phyloP scores from a whole-genome alignment of 2,888 invertebrate genomes.

The Drosophila greeni region DNA sequence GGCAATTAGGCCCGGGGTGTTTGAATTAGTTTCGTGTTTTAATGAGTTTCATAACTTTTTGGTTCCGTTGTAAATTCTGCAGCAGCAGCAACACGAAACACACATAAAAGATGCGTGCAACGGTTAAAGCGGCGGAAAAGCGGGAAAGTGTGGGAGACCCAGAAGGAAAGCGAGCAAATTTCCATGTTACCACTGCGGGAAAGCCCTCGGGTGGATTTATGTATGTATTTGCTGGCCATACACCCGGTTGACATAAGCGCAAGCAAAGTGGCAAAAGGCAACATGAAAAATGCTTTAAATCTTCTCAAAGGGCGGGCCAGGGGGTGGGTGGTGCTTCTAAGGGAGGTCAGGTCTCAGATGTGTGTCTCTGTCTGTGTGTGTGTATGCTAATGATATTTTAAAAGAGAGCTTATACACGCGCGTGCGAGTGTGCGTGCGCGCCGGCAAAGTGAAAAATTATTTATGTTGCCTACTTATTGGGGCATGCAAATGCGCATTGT shows the following conservation, averaged over 20 bases:
- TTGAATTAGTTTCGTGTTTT: conserved; percentile 73
- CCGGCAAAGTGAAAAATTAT: conserved; percentile 43
- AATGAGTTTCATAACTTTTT: conserved; percentile 72
- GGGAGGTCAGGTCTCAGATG: conserved; percentile 57
- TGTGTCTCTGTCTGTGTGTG: conserved; percentile 52
- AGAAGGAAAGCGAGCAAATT: conserved; percentile 37
- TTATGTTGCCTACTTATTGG: conserved; percentile 48
- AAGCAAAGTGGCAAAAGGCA: conserved; percentile 52
- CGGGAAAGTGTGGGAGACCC: not conserved
- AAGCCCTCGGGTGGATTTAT: conserved; percentile 42
- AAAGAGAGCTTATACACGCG: conserved; percentile 53
- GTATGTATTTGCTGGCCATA: conserved; percentile 49
- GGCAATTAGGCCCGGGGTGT: conserved; percentile 72
- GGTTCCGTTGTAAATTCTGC: conserved; percentile 71
- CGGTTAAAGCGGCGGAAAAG: conserved; percentile 25
- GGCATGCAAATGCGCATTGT: conserved; percentile 39
- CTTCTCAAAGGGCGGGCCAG: conserved; percentile 25
- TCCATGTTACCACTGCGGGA: conserved; percentile 30
- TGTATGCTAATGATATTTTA: conserved; percentile 71
- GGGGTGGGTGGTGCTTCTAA: not conserved
- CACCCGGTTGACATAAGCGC: conserved; percentile 65
- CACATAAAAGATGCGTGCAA: conserved; percentile 39
- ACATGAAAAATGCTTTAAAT: conserved; percentile 53
- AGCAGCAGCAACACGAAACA: conserved; percentile 52
- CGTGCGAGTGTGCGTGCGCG: conserved; percentile 6